Evolutionary conservation across 2,797 vertebrate species (phyloP).

Genomic region (Anguilla marmorata): DNA sequence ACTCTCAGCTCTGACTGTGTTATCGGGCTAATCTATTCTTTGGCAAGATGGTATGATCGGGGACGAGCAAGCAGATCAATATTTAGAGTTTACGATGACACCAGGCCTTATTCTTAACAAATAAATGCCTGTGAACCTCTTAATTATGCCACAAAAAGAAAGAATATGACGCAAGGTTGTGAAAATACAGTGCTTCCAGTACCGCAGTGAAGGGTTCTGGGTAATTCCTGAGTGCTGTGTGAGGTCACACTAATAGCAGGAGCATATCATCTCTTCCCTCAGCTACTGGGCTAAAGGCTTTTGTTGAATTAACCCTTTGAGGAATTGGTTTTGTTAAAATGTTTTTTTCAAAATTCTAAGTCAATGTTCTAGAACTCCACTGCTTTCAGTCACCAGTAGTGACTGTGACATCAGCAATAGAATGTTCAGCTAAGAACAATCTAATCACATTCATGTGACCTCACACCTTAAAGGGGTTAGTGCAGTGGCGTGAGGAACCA

Average conservation of each 20-base stretch:
- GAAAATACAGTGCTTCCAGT: not conserved
- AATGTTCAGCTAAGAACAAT: not conserved
- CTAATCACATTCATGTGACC: not conserved
- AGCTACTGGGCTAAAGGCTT: not conserved
- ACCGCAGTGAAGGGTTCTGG: not conserved
- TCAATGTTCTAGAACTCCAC: not conserved
- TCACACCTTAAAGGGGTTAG: constrained; percentile 1
- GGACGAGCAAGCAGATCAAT: not conserved
- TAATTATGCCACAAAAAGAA: not conserved
- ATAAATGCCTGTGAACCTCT: not conserved
- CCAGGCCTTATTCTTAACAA: not conserved
- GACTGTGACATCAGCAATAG: no score
- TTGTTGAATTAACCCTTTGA: not conserved
- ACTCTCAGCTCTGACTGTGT: not conserved
- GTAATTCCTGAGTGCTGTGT: not conserved
- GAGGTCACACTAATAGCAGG: not conserved
- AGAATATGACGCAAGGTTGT: not conserved
- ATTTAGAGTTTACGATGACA: not conserved
- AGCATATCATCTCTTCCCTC: not conserved
- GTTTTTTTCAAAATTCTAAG: not conserved
- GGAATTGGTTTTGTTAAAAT: not conserved
- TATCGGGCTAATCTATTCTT: not conserved
- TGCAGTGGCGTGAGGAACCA: constrained; percentile 7
- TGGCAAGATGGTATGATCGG: not conserved
- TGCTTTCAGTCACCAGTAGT: not conserved